A percentile compares a stretch with the other conserved stretches of the same genome.
Evolutionary conservation across 2,113 vertebrate genomes (phyloP).

Genomic region (Syngnathus floridae): DNA sequence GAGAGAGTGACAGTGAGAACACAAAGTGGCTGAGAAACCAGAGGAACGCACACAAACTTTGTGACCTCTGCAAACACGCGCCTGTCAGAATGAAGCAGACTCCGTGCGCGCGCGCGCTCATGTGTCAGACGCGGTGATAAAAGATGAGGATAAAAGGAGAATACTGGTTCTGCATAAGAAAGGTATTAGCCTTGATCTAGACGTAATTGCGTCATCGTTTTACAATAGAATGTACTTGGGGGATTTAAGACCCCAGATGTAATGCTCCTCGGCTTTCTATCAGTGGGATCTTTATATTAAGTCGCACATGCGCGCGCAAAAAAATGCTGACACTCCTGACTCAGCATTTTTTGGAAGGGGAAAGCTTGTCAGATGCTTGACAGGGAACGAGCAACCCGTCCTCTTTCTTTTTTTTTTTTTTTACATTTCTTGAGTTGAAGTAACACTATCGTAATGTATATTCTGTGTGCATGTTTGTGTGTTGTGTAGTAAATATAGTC

Average conservation of each 20-base stretch:
- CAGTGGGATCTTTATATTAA: neutral
- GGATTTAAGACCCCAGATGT: neutral
- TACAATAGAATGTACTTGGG: neutral
- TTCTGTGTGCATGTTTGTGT: neutral
- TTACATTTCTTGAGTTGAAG: constrained; percentile 21
- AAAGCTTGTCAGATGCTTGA: constrained; percentile 31
- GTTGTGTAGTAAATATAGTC: neutral
- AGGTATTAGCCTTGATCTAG: neutral
- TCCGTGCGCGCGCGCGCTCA: neutral
- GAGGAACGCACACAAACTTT: constrained; percentile 32
- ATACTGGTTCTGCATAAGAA: neutral
- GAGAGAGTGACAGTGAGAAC: constrained; percentile 7
- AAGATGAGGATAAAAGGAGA: neutral
- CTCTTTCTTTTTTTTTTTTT: constrained; percentile 7
- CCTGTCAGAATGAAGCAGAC: constrained; percentile 18
- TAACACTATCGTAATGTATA: neutral
- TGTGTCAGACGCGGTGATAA: neutral
- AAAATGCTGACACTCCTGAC: constrained; percentile 42
- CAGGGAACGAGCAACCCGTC: constrained; percentile 13
- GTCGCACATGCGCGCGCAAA: constrained; percentile 8
- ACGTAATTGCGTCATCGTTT: neutral
- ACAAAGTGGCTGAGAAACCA: constrained; percentile 35
- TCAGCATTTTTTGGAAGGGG: constrained; percentile 24
- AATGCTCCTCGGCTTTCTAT: neutral
- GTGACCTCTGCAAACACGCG: constrained; percentile 44